A percentile compares a stretch with the other conserved stretches of the same genome.
phyloP scores from a whole-genome alignment of 2,113 vertebrate genomes.

The Mohoua ochrocephala region DNA sequence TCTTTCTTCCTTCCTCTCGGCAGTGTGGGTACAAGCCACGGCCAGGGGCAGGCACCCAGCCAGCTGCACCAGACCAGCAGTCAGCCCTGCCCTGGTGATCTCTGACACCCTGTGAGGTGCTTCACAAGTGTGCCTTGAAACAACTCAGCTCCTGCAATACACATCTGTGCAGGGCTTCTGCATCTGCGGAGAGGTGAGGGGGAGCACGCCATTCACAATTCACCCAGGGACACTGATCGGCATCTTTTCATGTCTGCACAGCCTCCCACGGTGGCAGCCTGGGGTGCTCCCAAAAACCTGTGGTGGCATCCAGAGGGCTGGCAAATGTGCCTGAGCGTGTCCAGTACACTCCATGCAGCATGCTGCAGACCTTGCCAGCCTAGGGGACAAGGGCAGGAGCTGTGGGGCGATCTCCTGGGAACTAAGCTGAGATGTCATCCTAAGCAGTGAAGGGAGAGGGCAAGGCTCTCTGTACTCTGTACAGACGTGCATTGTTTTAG shows the following conservation, averaged over 20 bases:
- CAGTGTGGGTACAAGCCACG: neutral
- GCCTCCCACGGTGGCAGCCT: neutral
- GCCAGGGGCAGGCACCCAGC: neutral
- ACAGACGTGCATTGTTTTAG: neutral
- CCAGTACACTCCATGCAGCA: accelerated
- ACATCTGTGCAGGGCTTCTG: neutral
- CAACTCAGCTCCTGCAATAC: accelerated
- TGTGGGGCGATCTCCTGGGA: neutral
- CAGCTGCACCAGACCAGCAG: neutral
- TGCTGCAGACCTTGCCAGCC: neutral
- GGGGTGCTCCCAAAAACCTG: neutral
- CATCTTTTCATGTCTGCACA: neutral
- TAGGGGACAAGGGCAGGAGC: neutral
- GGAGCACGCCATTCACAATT: accelerated
- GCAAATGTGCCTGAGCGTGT: neutral
- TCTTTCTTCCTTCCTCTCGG: neutral
- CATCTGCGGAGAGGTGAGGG: accelerated
- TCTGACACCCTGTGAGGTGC: neutral
- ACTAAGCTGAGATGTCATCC: neutral
- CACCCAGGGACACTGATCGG: neutral
- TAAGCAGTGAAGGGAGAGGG: neutral
- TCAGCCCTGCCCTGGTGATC: neutral
- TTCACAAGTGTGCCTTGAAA: neutral
- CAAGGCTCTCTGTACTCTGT: neutral
- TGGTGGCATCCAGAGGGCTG: neutral